phyloP scores from a whole-genome alignment of 2,113 vertebrate genomes.

The Aleadryas rufinucha region DNA sequence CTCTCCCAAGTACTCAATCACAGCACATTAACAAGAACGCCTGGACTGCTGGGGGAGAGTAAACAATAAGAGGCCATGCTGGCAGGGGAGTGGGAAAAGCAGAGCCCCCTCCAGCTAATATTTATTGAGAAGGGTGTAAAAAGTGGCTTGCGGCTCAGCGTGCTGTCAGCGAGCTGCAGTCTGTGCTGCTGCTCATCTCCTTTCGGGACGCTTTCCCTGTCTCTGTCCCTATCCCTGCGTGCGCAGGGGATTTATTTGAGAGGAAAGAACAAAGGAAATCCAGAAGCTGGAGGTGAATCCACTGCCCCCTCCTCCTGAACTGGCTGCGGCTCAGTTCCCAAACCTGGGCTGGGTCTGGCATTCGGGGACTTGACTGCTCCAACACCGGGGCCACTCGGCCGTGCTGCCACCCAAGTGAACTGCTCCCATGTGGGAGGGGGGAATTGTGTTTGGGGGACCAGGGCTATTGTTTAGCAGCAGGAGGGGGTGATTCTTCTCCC shows the following conservation, averaged over 20 bases:
- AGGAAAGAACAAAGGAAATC: background rate
- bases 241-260: background rate
- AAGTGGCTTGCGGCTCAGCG: background rate
- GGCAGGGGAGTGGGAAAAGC: slow-evolving; percentile 41
- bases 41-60: slow-evolving; percentile 40
- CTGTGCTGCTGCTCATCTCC: background rate
- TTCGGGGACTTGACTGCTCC: fast-evolving
- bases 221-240: fast-evolving
- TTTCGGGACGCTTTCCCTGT: background rate
- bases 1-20: slow-evolving; percentile 49
- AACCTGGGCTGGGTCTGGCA: fast-evolving
- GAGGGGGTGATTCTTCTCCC: background rate
- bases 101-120: slow-evolving; percentile 28
- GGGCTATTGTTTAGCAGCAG: background rate
- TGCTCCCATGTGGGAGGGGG: background rate
- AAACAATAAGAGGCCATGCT: slow-evolving; percentile 51
- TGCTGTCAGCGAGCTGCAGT: background rate
- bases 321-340: fast-evolving
- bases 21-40: slow-evolving; percentile 55
- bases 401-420: background rate
- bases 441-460: background rate
- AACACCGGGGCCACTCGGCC: fast-evolving
- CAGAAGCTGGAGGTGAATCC: background rate
- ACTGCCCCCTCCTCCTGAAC: background rate
- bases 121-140: slow-evolving; percentile 51